Conservation (phyloP, 2,797 vertebrate species). For the Paratrypauchen microcephalus region DNA sequence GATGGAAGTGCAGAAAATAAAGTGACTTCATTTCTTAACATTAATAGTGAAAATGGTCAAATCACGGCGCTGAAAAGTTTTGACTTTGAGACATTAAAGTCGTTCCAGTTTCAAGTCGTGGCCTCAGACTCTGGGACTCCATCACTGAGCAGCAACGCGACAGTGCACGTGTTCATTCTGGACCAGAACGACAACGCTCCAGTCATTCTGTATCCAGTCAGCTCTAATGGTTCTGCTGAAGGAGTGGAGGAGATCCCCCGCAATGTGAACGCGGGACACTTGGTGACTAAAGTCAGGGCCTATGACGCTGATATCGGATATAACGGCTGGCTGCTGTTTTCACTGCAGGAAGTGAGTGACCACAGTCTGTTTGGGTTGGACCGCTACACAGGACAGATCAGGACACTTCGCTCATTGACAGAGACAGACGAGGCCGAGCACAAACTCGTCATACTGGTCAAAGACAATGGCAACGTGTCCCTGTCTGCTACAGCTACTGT, state of each 20-base stretch:
- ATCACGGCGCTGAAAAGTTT: no score
- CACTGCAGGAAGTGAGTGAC: constrained; percentile 15
- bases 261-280: constrained; percentile 14
- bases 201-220: constrained; percentile 16
- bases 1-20: no score
- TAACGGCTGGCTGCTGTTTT: constrained; percentile 15
- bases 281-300: constrained; percentile 15
- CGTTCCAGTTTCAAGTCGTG: no score
- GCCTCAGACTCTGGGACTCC: constrained; percentile 23
- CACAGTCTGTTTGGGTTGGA: constrained; percentile 17
- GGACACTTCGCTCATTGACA: constrained; percentile 17
- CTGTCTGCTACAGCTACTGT: not conserved
- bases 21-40: no score
- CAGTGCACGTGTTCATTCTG: constrained; percentile 71
- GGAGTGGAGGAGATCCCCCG: constrained; percentile 13
- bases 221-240: constrained; percentile 13
- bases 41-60: no score
- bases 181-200: constrained; percentile 35
- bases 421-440: constrained; percentile 10
- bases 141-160: constrained; percentile 54
- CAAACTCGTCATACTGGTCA: constrained; percentile 7
- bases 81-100: no score
- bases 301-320: constrained; percentile 12
- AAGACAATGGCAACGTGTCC: constrained; percentile 4
- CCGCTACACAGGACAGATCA: constrained; percentile 19